Evolutionary conservation across 1,140 invertebrate species (phyloP).

Genomic region (Psilanteris sp.): DNA sequence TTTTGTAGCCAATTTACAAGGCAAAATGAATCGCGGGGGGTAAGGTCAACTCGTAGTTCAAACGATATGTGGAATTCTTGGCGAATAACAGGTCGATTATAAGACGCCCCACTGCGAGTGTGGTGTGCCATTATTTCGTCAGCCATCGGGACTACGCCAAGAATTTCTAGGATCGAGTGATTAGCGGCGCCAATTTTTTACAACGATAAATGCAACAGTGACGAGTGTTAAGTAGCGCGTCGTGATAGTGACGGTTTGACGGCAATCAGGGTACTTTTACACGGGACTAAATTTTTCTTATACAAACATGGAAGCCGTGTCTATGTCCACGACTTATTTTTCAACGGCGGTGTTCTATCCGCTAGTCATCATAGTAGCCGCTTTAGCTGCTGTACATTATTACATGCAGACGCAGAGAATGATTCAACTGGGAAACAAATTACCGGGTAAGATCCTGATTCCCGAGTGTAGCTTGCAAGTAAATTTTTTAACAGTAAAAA

Average conservation of each 20-base stretch:
- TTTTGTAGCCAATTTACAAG: conserved; percentile 52
- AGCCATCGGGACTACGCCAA: conserved; percentile 5
- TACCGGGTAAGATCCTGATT: conserved; percentile 76
- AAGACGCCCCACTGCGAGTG: conserved; percentile 49
- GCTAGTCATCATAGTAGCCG: conserved; percentile 33
- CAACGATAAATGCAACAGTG: conserved; percentile 2
- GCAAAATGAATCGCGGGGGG: conserved; percentile 39
- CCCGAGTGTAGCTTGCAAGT: too few relatives aligned
- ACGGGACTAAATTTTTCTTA: too few relatives aligned
- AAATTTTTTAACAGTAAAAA: too few relatives aligned
- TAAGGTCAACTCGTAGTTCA: conserved; percentile 66
- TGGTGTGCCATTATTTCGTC: conserved; percentile 27
- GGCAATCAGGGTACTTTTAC: too few relatives aligned
- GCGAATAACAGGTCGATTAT: conserved; percentile 55
- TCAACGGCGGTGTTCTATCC: conserved; percentile 62
- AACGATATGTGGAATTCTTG: conserved; percentile 58
- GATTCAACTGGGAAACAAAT: conserved; percentile 67
- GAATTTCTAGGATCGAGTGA: neutral
- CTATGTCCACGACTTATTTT: conserved; percentile 53
- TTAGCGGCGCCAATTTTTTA: neutral
- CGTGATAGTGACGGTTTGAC: conserved; percentile 11
- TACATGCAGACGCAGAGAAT: conserved; percentile 68
- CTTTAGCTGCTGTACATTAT: conserved; percentile 66
- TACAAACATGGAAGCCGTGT: conserved; percentile 67
- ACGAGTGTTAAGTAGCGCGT: conserved; percentile 3